A percentile compares a stretch with the other conserved stretches of the same genome.
phyloP scores from a whole-genome alignment of 2,888 invertebrate species.

The Glyphotaelius pellucidus region DNA sequence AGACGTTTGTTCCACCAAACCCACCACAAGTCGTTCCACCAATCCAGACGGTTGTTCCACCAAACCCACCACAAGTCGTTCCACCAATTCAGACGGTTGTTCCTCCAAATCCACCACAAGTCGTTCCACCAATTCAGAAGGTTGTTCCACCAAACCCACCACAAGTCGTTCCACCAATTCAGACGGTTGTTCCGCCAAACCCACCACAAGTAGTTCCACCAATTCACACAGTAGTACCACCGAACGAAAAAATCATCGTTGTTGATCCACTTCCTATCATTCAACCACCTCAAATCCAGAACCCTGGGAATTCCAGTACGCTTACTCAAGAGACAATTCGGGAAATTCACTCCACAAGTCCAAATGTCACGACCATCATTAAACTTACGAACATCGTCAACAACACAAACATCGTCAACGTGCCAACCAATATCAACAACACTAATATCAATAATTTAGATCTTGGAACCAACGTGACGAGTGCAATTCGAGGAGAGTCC shows the following conservation, averaged over 20 bases:
- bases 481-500: background rate
- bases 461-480: conserved; percentile 64
- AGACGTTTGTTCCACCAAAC: background rate
- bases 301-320: too few species aligned
- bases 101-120: background rate
- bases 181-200: background rate
- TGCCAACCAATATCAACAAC: conserved; percentile 71
- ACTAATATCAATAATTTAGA: conserved; percentile 72
- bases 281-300: background rate
- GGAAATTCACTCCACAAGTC: conserved; percentile 58
- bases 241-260: too few species aligned
- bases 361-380: conserved; percentile 72
- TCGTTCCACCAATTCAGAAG: background rate
- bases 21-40: background rate
- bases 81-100: background rate
- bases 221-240: background rate
- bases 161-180: too few species aligned
- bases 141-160: too few species aligned
- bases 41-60: background rate
- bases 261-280: background rate
- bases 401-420: conserved; percentile 72
- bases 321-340: conserved; percentile 67
- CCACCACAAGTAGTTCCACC: background rate
- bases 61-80: background rate
- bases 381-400: conserved; percentile 72